Conservation (phyloP, 1,140 invertebrate species). For the Goniozus legneri region DNA sequence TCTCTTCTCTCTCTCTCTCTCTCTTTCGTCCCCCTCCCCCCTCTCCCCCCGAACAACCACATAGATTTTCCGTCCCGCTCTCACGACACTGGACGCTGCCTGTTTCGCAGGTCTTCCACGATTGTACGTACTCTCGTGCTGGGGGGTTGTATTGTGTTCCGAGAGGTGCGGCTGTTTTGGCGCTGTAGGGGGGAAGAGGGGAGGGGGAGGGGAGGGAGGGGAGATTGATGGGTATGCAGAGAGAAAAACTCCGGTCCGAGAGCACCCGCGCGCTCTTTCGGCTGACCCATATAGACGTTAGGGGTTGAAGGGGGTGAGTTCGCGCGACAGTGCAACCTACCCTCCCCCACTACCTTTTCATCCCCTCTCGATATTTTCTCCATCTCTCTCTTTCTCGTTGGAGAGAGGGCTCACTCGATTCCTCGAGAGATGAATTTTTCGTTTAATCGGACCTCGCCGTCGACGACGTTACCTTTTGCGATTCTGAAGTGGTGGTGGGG, state of each 20-base stretch:
- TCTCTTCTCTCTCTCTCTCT: background rate
- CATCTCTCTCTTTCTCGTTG: constrained; percentile 1
- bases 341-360: constrained; percentile 9
- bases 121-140: constrained; percentile 19
- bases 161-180: constrained; percentile 9
- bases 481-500: background rate
- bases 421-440: constrained; percentile 15
- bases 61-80: constrained; percentile 2
- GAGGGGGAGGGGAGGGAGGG: constrained; percentile 4
- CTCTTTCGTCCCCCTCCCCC: background rate
- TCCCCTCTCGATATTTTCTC: background rate
- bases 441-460: constrained; percentile 22
- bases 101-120: constrained; percentile 27
- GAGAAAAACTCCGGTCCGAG: too few species aligned
- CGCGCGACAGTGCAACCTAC: constrained; percentile 12
- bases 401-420: constrained; percentile 1
- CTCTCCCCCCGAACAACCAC: background rate
- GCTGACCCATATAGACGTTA: constrained; percentile 30
- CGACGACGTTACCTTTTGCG: too few species aligned
- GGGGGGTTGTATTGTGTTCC: constrained; percentile 1
- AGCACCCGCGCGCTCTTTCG: constrained; percentile 14
- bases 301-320: constrained; percentile 14
- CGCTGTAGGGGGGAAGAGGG: constrained; percentile 4
- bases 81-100: too few species aligned
- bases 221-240: too few species aligned